Base-by-base conservation (phyloP, 1,140 invertebrate species). In the Trichomalopsis sarcophagae region DNA sequence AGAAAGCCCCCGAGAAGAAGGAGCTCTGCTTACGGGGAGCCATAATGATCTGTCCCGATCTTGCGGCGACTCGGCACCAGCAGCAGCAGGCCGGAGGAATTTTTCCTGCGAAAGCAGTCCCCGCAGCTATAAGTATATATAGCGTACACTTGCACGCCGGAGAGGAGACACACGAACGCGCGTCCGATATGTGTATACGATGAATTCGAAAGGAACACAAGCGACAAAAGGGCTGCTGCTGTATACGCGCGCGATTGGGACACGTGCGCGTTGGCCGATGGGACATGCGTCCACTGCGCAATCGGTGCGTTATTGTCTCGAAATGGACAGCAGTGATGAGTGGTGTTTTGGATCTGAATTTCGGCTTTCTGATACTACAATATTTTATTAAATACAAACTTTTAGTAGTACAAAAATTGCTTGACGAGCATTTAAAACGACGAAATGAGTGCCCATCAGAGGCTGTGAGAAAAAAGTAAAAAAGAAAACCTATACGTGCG, bases 1-100 rank as follows among this genome's bases (percentile, higher is more conserved):
- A 83, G 69, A 85, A 27, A 82, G 27, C 81, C 50, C 69, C 77
- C 33, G 5, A 36, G 33, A 10, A 44, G 40, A 44, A 44, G 40
- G 80, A 83, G 83, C 74, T 75, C 87, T 84, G 86, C 86, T 87
- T 81, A 71, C 77, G 78, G 85, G 86, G 81, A 83, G 80, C 91
- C 90, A 92, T 92, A 92, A 92, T 88, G 91, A 92, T 91, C 90
- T 88, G 89, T 90, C 88, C 89, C 87, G 90, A 90, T 91, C 88
- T 90, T 89, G 88, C 87, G 84, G 86, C 87, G 89, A 91, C 91
- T 91, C 90, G 89, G 87, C 84, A 87, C 82, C 82, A 71, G 62
- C 47, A 76, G 21, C 33, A 75, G 84, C 86, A 76, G 73, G 84
- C 85, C 47, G 79, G 17, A 71, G 88, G 88, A 89, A 90, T 90